Evolutionary conservation across 2,888 invertebrate species (phyloP), one percentile per base, ranked within the genome.

Genomic region (Cheilosia vernalis): DNA sequence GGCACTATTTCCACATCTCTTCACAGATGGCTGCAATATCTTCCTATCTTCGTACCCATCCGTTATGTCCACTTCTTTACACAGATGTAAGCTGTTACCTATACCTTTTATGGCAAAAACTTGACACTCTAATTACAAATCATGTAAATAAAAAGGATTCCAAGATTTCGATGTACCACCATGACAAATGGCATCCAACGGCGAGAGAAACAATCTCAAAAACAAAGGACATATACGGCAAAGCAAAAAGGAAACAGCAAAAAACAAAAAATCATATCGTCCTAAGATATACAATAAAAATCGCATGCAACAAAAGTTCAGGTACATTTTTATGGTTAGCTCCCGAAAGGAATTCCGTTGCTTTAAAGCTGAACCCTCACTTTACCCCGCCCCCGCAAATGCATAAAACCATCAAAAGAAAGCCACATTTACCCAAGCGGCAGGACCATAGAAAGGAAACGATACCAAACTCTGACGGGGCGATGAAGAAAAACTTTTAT

Each of bases 401-500:
- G 1, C 17, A 30, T 5, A 5, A n/a, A 60, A 30, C 19, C 33
- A 42, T 13, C n/a, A 63, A 47, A 47, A 7, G 17, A 63, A 63
- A 49, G 33, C 47, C 63, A 49, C 42, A 44, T 9, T 61, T 51
- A 47, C 27, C 24, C 44, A 47, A 17, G 47, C 47, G 60, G n/a
- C 24, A 44, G 27, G 60, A 60, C 42, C 42, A 7, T 19, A 51
- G 17, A 27, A 60, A 60, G 27, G 17, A 27, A 60, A 60, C 42
- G 60, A 60, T 60, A 24, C 13, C 60, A 17, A 15, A 21, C 58
- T n/a, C 42, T 24, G 17, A 19, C 60, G 69, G 30, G 33, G 47
- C 56, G 33, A 56, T 56, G 56, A 47, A 61, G 13, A 33, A 73
- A 55, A 63, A 78, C 58, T 67, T 80, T 80, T 80, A 67, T 80